Percentiles rank a stretch among this genome's conserved stretches.
phyloP scores from a whole-genome alignment of 2,113 vertebrate genomes.

The Phylloscopus trochilus region DNA sequence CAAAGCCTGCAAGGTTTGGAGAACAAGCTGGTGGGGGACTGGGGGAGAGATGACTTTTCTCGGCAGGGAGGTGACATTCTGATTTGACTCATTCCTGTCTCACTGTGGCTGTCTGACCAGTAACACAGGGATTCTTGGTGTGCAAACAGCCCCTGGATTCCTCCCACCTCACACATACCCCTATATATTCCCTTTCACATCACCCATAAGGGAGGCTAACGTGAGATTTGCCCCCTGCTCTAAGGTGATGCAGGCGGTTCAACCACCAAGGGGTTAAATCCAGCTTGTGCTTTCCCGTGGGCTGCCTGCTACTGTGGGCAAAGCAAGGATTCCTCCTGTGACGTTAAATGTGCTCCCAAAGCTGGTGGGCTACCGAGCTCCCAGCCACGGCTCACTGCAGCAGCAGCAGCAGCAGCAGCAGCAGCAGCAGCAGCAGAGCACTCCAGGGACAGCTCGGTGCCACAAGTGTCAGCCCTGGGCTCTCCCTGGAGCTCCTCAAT shows the following conservation, averaged over 20 bases:
- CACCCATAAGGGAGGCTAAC: background rate
- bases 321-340: background rate
- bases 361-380: background rate
- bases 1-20: background rate
- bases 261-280: background rate
- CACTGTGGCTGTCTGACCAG: background rate
- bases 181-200: background rate
- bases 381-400: background rate
- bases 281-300: background rate
- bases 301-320: background rate
- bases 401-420: background rate
- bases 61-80: background rate
- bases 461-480: background rate
- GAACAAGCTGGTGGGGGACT: background rate
- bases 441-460: background rate
- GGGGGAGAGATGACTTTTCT: background rate
- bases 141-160: background rate
- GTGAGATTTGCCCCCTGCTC: background rate
- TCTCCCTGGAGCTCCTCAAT: background rate
- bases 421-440: background rate
- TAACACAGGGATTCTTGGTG: background rate
- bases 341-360: background rate
- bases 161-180: background rate
- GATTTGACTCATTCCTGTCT: slow-evolving; percentile 22
- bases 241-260: background rate